Evolutionary conservation across 2,888 invertebrate species (phyloP).

Genomic region (Cryptocheilus praepositus): DNA sequence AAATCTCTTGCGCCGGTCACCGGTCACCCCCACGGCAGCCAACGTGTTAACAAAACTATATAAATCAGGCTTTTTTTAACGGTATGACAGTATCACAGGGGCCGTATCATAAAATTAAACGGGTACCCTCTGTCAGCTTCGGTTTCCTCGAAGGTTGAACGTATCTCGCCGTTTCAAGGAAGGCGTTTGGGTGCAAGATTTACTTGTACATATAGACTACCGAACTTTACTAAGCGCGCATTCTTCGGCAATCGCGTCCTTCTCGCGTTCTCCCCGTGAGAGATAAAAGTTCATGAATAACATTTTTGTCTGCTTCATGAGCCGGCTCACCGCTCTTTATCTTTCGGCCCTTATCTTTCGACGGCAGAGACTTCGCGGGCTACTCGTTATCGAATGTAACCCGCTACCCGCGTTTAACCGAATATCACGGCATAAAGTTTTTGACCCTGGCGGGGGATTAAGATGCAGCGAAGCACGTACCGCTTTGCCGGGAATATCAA

Average conservation of each 20-base stretch:
- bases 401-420: constrained; percentile 35
- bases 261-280: constrained; percentile 17
- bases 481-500: not conserved
- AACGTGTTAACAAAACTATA: no score
- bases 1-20: no score
- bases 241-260: constrained; percentile 14
- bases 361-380: constrained; percentile 41
- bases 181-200: no score
- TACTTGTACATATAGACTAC: no score
- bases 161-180: no score
- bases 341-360: constrained; percentile 40
- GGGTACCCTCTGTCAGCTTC: no score
- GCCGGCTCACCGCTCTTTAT: constrained; percentile 42
- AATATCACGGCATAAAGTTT: constrained; percentile 26
- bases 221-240: not conserved
- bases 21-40: no score
- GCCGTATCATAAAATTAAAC: no score
- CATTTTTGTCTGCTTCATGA: constrained; percentile 52
- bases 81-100: no score
- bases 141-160: no score
- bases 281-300: constrained; percentile 56
- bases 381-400: constrained; percentile 42
- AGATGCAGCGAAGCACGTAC: not conserved
- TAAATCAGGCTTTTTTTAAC: no score
- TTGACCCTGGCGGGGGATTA: not conserved